A percentile compares a stretch with the other conserved stretches of the same genome.
Conservation (phyloP, 53 echinoderm and acorn worm species). For the Patiria pectinifera region DNA sequence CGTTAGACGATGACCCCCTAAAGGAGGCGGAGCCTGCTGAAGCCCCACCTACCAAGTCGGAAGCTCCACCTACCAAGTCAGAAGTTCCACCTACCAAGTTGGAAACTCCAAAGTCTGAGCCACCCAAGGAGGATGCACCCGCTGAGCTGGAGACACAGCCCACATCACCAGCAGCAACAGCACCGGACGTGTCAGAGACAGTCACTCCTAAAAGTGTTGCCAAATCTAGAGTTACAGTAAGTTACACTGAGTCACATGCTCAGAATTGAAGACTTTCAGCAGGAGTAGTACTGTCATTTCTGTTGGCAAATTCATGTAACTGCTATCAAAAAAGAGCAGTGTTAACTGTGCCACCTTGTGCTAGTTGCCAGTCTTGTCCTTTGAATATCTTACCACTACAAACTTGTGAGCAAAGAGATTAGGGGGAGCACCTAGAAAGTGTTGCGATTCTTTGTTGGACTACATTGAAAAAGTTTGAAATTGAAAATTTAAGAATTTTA, state of each 20-base stretch:
- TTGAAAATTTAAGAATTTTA: too few relatives aligned
- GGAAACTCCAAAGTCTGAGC: not conserved
- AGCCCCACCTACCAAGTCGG: conserved; percentile 37
- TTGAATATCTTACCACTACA: too few relatives aligned
- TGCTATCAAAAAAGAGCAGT: too few relatives aligned
- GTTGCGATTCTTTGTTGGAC: too few relatives aligned
- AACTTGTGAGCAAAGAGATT: too few relatives aligned
- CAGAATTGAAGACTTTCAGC: too few relatives aligned
- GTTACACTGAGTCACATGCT: not conserved
- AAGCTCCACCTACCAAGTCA: not conserved
- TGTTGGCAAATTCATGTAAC: too few relatives aligned
- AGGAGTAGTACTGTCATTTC: too few relatives aligned
- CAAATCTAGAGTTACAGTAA: conserved; percentile 49
- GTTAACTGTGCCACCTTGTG: too few relatives aligned
- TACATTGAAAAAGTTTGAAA: not conserved
- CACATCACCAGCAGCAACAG: conserved; percentile 69
- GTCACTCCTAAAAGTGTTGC: conserved; percentile 49
- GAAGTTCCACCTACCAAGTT: not conserved
- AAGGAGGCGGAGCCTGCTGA: conserved; percentile 58
- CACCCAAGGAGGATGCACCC: conserved; percentile 42
- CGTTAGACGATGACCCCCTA: conserved; percentile 77
- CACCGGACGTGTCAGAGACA: conserved; percentile 49
- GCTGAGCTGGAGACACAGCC: conserved; percentile 77
- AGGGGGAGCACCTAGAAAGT: too few relatives aligned
- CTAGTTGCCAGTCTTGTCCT: too few relatives aligned